Evolutionary conservation across 2,113 vertebrate species (phyloP).

Genomic region (Dipodomys spectabilis): DNA sequence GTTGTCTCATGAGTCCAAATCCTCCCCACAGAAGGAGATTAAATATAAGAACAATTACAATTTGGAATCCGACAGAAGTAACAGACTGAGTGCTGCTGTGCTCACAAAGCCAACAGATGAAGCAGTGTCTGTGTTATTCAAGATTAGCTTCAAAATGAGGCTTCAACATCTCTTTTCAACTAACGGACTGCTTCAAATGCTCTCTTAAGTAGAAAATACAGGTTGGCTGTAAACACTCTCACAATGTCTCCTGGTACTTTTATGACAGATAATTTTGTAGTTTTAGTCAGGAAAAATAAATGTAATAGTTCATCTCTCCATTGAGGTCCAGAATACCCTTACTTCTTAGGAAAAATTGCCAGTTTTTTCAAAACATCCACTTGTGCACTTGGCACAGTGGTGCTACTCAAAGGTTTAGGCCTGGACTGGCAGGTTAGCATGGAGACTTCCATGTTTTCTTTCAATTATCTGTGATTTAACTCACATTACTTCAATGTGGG

Average conservation of each 20-base stretch:
- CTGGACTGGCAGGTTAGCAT: not conserved
- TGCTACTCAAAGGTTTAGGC: not conserved
- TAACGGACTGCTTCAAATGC: not conserved
- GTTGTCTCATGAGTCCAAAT: not conserved
- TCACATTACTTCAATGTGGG: slow-evolving; percentile 25
- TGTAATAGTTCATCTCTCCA: not conserved
- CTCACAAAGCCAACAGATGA: not conserved
- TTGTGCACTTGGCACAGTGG: not conserved
- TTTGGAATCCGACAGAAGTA: not conserved
- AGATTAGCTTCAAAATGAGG: not conserved
- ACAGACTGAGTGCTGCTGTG: rapidly evolving
- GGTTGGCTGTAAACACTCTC: not conserved
- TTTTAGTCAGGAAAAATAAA: not conserved
- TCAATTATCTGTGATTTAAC: not conserved
- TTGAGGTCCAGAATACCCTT: not conserved
- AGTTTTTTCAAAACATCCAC: not conserved
- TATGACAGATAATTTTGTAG: slow-evolving; percentile 36
- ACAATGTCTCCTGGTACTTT: not conserved
- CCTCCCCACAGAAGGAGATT: not conserved
- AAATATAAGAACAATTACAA: too few species aligned
- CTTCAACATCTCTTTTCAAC: not conserved
- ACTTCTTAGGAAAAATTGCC: not conserved
- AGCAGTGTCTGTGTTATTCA: not conserved
- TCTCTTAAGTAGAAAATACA: not conserved
- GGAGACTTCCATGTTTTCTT: slow-evolving; percentile 20